Percentiles rank a stretch among this genome's conserved stretches.
phyloP scores from a whole-genome alignment of 1,140 invertebrate genomes.

The Eriocheir sinensis region DNA sequence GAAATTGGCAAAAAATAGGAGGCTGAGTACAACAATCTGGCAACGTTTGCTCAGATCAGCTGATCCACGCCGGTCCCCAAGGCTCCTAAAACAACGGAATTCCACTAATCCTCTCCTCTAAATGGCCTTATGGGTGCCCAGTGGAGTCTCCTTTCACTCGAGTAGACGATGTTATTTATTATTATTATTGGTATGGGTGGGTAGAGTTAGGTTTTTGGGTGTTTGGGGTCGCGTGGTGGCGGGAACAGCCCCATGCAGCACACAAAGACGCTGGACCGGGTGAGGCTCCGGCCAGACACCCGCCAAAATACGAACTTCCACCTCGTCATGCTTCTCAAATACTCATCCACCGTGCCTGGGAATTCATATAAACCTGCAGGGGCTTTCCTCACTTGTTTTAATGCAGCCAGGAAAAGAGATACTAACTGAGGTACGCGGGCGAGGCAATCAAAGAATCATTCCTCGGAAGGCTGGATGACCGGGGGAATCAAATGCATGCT shows the following conservation, averaged over 20 bases:
- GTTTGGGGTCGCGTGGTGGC: constrained; percentile 60
- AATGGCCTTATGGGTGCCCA: not conserved
- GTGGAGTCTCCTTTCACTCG: not conserved
- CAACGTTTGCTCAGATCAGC: too few species aligned
- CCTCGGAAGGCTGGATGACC: not conserved
- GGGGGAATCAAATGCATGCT: not conserved
- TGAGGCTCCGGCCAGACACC: constrained; percentile 41
- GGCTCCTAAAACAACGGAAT: not conserved
- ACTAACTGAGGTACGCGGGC: not conserved
- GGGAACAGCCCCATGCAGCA: constrained; percentile 66
- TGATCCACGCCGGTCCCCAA: constrained; percentile 63
- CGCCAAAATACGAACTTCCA: constrained; percentile 66
- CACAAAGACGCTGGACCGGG: constrained; percentile 70
- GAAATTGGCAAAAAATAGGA: too few species aligned
- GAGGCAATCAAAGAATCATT: not conserved
- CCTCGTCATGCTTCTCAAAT: not conserved
- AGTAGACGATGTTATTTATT: not conserved
- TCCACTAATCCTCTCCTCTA: not conserved
- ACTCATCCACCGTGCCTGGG: not conserved
- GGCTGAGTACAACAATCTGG: too few species aligned
- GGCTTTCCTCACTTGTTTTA: not conserved
- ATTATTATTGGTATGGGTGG: too few species aligned
- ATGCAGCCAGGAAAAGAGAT: not conserved
- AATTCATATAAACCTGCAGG: not conserved
- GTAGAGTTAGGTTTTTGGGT: not conserved